Evolutionary conservation across 2,797 vertebrate species (phyloP), one percentile per base, ranked within the genome.

Genomic region (Ibycter americanus): DNA sequence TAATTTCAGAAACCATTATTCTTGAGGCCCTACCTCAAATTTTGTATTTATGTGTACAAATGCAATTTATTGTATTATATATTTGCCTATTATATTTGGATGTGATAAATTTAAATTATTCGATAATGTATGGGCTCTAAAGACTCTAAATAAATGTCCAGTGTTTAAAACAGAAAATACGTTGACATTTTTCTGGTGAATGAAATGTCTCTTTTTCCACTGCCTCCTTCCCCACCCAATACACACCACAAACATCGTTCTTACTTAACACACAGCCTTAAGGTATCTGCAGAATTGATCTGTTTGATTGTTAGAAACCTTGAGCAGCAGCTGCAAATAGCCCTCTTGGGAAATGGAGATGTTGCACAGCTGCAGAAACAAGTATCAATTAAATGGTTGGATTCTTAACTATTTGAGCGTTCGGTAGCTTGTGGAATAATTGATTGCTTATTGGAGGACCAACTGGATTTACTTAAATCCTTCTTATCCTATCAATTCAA

Each of bases 11-110:
- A 98, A 97, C 99, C 98, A 99, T 99, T 98, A 98, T 98, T 99
- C 98, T 99, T 99, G 99, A 99, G 99, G 99, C 99, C 98, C 99
- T 99, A 99, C 99, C 99, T 99, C 99, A 99, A 97, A 99, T 99
- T 99, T 99, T 99, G 98, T 99, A 99, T 99, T 99, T 99, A 99
- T 99, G 98, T 99, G 99, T 99, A 99, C 97, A 99, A 99, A 99
- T 99, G 98, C 99, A 99, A 99, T 99, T 99, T 99, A 99, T 94
- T 99, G 99, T 99, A 99, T 99, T 99, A 98, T 99, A 99, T 99
- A 99, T 99, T 99, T 99, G 98, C 99, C 98, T 99, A 99, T 99
- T 99, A 99, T 99, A 99, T 99, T 98, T 99, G 98, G 98, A 99
- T 99, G 98, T 98, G 97, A 99, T 98, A 98, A 99, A 99, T 98